Conservation (phyloP, 2,113 vertebrate species). For the Bubo scandiacus region DNA sequence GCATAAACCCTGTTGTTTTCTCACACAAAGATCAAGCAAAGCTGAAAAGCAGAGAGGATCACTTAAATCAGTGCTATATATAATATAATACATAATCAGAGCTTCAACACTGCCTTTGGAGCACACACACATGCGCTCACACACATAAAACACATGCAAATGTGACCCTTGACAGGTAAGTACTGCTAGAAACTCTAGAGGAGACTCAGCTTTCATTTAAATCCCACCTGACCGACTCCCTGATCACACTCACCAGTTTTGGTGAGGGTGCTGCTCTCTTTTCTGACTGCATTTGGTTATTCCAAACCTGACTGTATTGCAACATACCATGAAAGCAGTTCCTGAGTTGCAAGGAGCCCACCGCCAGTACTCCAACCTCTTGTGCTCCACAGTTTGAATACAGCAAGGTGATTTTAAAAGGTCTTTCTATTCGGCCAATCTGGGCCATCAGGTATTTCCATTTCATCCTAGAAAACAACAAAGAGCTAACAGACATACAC, state of each 20-base stretch:
- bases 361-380: conserved; percentile 62
- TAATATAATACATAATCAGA: background rate
- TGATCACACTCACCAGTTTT: background rate
- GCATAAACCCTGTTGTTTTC: background rate
- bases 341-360: conserved; percentile 81
- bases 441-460: conserved; percentile 78
- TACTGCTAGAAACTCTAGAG: background rate
- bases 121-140: background rate
- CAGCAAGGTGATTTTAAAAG: conserved; percentile 82
- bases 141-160: background rate
- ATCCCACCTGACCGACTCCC: background rate
- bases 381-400: conserved; percentile 76
- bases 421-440: conserved; percentile 78
- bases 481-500: background rate
- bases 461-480: conserved; percentile 67
- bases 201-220: background rate
- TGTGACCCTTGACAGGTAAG: background rate
- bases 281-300: background rate
- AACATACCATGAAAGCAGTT: conserved; percentile 80
- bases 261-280: background rate
- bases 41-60: background rate
- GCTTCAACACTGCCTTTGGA: background rate
- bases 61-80: background rate
- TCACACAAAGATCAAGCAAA: background rate
- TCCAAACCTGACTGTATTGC: background rate